A percentile compares a stretch with the other conserved stretches of the same genome.
Conservation (phyloP, 2,888 invertebrate species). For the Cryptops parisi region DNA sequence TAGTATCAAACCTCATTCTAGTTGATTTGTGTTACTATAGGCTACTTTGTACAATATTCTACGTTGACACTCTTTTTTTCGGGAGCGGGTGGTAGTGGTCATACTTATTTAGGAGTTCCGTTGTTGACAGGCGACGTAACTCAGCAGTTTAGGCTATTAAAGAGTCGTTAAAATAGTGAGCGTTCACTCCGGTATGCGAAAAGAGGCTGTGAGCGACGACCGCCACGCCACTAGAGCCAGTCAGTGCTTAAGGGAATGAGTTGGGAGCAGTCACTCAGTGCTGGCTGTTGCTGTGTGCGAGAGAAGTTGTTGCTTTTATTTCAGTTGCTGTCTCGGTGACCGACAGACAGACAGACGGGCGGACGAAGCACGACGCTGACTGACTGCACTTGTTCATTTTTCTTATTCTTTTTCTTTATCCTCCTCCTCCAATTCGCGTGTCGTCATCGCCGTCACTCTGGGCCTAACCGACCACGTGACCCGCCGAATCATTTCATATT, state of each 20-base stretch:
- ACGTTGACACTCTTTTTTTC: too few relatives aligned
- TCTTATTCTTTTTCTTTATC: background rate
- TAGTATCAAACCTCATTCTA: too few relatives aligned
- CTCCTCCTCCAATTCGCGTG: slow-evolving; percentile 8
- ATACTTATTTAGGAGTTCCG: slow-evolving; percentile 10
- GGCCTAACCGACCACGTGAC: slow-evolving; percentile 15
- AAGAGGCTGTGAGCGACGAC: background rate
- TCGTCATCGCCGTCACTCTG: slow-evolving; percentile 11
- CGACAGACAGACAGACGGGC: too few relatives aligned
- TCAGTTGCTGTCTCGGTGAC: too few relatives aligned
- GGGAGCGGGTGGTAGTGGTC: slow-evolving; percentile 7
- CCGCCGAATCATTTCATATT: slow-evolving; percentile 16
- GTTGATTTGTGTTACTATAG: too few relatives aligned
- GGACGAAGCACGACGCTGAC: too few relatives aligned
- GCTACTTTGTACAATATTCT: too few relatives aligned
- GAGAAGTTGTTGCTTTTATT: too few relatives aligned
- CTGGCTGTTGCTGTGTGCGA: too few relatives aligned
- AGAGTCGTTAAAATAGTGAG: slow-evolving; percentile 13
- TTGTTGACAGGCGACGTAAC: slow-evolving; percentile 10
- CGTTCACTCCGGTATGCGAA: background rate
- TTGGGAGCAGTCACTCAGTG: too few relatives aligned
- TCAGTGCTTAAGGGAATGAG: background rate
- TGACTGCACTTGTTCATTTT: too few relatives aligned
- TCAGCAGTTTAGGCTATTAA: slow-evolving; percentile 10
- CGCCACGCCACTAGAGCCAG: too few relatives aligned